Percentiles rank a stretch among this genome's conserved stretches.
These are phyloP conservation scores for Amphibalanus amphitrite DNA, from an alignment of 1,140 invertebrate species.

Conservation along the genomic window DNA sequence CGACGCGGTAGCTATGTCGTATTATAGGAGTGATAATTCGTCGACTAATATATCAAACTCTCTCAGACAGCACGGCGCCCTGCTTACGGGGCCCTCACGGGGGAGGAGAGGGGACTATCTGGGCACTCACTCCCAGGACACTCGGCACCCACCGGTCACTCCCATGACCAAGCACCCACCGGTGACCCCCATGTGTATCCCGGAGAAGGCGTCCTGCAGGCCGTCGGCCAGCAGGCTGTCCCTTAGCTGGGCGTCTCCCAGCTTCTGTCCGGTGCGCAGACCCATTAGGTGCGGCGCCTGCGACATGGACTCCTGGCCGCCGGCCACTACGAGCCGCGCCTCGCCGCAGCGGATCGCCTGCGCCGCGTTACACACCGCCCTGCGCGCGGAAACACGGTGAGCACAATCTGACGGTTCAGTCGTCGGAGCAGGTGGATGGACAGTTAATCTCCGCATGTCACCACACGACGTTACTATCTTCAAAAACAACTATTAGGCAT, in stretches of 20 bases:
- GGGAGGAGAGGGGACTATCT: too few relatives aligned
- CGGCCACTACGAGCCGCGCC: slow-evolving; percentile 50
- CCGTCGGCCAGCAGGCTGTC: slow-evolving; percentile 62
- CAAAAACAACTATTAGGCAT: too few relatives aligned
- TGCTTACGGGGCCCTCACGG: too few relatives aligned
- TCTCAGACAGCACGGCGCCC: too few relatives aligned
- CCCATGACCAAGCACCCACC: slow-evolving; percentile 29
- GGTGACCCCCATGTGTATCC: slow-evolving; percentile 70
- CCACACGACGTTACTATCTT: too few relatives aligned
- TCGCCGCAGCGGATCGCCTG: slow-evolving; percentile 52
- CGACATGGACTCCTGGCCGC: slow-evolving; percentile 76
- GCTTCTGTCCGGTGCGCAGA: slow-evolving; percentile 45
- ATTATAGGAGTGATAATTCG: too few relatives aligned
- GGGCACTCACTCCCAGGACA: too few relatives aligned
- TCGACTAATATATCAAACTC: too few relatives aligned
- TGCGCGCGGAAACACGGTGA: slow-evolving; percentile 20
- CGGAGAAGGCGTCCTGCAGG: slow-evolving; percentile 57
- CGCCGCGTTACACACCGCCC: slow-evolving; percentile 46
- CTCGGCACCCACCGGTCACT: too few relatives aligned
- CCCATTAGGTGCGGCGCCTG: slow-evolving; percentile 50
- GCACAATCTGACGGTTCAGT: background rate
- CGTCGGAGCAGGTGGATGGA: too few relatives aligned
- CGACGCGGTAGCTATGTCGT: too few relatives aligned
- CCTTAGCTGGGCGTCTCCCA: slow-evolving; percentile 43
- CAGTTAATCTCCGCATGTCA: too few relatives aligned